Evolutionary conservation across 2,888 invertebrate species (phyloP).

Genomic region (Trachelus iudaicus): DNA sequence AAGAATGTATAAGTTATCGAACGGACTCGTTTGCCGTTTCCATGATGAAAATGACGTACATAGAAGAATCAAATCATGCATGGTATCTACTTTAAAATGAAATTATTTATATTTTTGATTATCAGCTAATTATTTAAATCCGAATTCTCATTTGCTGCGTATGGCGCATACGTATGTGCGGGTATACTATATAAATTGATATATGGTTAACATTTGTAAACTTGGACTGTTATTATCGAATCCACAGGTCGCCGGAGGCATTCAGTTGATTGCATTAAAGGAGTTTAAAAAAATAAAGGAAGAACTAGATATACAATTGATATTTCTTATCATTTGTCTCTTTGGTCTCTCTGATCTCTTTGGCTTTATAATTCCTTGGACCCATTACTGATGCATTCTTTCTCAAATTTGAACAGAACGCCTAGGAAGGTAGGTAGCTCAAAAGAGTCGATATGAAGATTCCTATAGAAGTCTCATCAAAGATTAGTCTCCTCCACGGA

Average conservation of each 20-base stretch:
- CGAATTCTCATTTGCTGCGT: neutral
- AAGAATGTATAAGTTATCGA: neutral
- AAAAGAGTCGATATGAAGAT: neutral
- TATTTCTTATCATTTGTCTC: constrained; percentile 21
- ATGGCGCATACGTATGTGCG: neutral
- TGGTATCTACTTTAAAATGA: neutral
- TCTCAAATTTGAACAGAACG: neutral
- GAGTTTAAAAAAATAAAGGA: neutral
- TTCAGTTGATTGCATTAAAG: neutral
- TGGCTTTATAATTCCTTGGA: neutral
- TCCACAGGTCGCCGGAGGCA: neutral
- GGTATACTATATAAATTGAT: neutral
- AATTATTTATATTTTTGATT: neutral
- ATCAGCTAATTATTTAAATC: neutral
- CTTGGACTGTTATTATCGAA: neutral
- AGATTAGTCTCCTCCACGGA: constrained; percentile 52
- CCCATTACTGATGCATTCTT: neutral
- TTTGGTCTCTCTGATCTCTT: constrained; percentile 35
- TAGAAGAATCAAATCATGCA: neutral
- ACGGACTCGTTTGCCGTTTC: neutral
- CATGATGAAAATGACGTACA: neutral
- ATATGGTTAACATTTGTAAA: neutral
- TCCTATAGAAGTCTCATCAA: constrained; percentile 29
- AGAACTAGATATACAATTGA: neutral
- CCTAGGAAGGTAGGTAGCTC: neutral